Evolutionary conservation across 1,140 invertebrate species (phyloP).

Genomic region (Caenorhabditis inopinata): DNA sequence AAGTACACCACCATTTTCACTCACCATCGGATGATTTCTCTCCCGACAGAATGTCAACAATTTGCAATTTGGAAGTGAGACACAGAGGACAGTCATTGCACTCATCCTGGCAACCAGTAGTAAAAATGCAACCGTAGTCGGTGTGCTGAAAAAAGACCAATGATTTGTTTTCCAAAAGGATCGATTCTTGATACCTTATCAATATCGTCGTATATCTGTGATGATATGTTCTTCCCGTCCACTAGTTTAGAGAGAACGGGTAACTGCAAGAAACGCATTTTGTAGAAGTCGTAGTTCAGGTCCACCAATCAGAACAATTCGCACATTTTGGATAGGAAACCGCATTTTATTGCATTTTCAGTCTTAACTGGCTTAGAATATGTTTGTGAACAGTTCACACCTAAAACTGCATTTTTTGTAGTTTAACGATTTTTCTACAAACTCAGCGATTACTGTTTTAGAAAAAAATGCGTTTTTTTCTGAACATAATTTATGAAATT

Average conservation of each 20-base stretch:
- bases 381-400: too few species aligned
- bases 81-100: constrained; percentile 51
- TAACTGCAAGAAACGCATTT: constrained; percentile 11
- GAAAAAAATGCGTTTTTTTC: too few species aligned
- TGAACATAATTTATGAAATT: too few species aligned
- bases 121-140: constrained; percentile 62
- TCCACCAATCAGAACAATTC: too few species aligned
- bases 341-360: too few species aligned
- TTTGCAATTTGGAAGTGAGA: constrained; percentile 56
- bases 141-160: constrained; percentile 47
- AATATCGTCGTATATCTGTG: constrained; percentile 57
- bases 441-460: too few species aligned
- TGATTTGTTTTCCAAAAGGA: not conserved
- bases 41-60: constrained; percentile 58
- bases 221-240: constrained; percentile 48
- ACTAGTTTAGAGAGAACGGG: constrained; percentile 43
- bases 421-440: too few species aligned
- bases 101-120: constrained; percentile 59
- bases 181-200: constrained; percentile 51
- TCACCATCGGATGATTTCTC: constrained; percentile 3
- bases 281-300: not conserved
- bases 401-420: too few species aligned
- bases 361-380: too few species aligned
- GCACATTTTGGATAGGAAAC: too few species aligned
- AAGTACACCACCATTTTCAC: not conserved